Evolutionary conservation across 2,113 vertebrate species (phyloP).

Genomic region (Kryptolebias marmoratus): DNA sequence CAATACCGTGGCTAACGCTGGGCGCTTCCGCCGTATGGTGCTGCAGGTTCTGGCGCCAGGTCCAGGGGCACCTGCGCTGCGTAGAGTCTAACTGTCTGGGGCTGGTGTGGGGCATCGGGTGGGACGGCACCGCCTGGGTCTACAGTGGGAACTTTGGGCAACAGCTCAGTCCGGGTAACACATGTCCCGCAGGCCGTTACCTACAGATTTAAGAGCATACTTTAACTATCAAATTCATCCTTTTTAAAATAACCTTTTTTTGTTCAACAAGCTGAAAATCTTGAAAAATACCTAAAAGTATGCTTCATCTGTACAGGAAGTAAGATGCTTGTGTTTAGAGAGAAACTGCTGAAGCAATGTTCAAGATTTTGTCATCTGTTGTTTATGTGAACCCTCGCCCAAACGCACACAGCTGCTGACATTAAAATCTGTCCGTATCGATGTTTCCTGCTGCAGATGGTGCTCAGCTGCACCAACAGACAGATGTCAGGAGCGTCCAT

Average conservation of each 20-base stretch:
- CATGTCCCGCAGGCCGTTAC: slow-evolving; percentile 33
- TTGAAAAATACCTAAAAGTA: too few species aligned
- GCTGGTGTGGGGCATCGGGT: slow-evolving; percentile 94
- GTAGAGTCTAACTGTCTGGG: slow-evolving; percentile 90
- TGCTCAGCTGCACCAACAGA: slow-evolving; percentile 83
- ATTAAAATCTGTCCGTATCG: background rate
- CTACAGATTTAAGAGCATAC: background rate
- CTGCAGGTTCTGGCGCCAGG: slow-evolving; percentile 95
- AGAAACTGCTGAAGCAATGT: too few species aligned
- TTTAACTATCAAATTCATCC: background rate
- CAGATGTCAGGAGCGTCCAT: slow-evolving; percentile 87
- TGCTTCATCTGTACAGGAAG: too few species aligned
- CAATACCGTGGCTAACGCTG: slow-evolving; percentile 37
- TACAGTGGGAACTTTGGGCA: slow-evolving; percentile 86
- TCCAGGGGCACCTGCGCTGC: slow-evolving; percentile 91
- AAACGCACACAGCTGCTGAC: background rate
- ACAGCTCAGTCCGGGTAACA: slow-evolving; percentile 86
- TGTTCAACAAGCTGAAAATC: too few species aligned
- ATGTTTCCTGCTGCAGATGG: slow-evolving; percentile 69
- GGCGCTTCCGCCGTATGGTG: slow-evolving; percentile 63
- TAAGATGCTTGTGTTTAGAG: too few species aligned
- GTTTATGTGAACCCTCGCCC: background rate
- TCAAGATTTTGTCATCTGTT: background rate
- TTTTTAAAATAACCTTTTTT: background rate
- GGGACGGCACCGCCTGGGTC: slow-evolving; percentile 92